Percentiles rank a stretch among this genome's conserved stretches.
phyloP scores from a whole-genome alignment of 2,888 invertebrate species.

The Diachrysia chrysitis region DNA sequence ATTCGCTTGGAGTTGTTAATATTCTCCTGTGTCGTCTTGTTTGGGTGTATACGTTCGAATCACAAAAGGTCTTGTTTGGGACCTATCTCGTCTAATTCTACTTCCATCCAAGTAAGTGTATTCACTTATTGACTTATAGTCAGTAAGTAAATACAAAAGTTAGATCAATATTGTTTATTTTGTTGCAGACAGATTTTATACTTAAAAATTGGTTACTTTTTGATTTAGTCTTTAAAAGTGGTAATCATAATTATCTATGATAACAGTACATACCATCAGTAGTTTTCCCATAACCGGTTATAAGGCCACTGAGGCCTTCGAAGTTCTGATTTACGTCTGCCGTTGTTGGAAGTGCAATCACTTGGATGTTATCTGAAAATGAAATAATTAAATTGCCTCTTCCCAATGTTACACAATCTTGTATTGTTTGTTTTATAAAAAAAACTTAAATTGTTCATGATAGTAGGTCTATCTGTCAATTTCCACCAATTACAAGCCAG shows the following conservation, averaged over 20 bases:
- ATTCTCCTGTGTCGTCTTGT: conserved; percentile 58
- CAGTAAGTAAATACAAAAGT: no score
- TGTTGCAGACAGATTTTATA: no score
- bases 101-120: no score
- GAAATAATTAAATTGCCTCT: background rate
- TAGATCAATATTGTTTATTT: background rate
- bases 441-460: no score
- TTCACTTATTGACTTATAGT: no score
- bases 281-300: conserved; percentile 81
- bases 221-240: no score
- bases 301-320: conserved; percentile 67
- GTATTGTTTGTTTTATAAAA: background rate
- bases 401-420: background rate
- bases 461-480: no score
- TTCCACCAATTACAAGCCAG: no score
- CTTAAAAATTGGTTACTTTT: no score
- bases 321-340: conserved; percentile 70
- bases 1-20: conserved; percentile 45
- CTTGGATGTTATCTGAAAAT: conserved; percentile 74
- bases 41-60: conserved; percentile 38
- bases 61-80: conserved; percentile 50
- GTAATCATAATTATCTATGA: conserved; percentile 12
- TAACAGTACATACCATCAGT: conserved; percentile 70
- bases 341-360: conserved; percentile 70
- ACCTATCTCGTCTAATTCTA: conserved; percentile 35